These are phyloP conservation scores for Myopa testacea DNA, from an alignment of 2,888 invertebrate species.

Conservation along the genomic window DNA sequence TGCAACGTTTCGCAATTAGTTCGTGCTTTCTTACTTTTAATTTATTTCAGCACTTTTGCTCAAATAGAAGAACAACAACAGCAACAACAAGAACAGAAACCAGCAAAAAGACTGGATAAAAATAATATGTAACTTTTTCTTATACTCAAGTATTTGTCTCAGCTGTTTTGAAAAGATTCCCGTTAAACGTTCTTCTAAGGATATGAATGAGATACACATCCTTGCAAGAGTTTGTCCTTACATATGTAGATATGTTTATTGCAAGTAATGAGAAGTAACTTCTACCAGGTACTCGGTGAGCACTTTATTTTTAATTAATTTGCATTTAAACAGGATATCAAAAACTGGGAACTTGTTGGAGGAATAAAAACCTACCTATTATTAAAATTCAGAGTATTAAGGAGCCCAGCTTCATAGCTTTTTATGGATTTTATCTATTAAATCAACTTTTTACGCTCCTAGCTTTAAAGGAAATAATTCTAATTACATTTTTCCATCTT, in stretches of 20 bases:
- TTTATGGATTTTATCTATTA: no score
- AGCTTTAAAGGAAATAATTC: no score
- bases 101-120: background rate
- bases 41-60: slow-evolving; percentile 34
- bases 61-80: slow-evolving; percentile 1
- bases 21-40: slow-evolving; percentile 43
- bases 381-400: no score
- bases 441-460: no score
- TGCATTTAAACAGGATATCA: background rate
- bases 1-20: slow-evolving; percentile 56
- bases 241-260: background rate
- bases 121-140: background rate
- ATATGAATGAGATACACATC: background rate
- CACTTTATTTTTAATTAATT: background rate
- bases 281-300: background rate
- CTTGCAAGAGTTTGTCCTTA: background rate
- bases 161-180: background rate
- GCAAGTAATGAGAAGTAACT: background rate
- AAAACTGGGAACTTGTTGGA: background rate
- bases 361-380: background rate
- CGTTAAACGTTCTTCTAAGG: background rate
- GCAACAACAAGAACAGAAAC: slow-evolving; percentile 2
- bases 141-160: background rate
- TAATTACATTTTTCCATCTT: no score
- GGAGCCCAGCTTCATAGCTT: no score